Evolutionary conservation across 2,113 vertebrate species (phyloP).

Genomic region (Cichladusa arquata): DNA sequence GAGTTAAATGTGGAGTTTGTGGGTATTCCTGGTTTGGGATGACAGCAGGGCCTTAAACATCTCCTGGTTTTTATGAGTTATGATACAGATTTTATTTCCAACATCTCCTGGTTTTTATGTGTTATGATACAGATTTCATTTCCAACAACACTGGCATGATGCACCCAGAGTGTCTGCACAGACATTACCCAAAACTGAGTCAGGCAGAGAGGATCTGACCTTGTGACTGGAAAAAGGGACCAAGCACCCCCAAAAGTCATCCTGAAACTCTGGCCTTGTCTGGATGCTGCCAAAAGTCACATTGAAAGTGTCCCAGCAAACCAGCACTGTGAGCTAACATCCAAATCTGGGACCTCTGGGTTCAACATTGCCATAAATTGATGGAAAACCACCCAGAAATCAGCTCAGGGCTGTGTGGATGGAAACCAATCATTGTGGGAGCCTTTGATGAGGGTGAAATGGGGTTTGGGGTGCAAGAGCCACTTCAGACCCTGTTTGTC

Average conservation of each 20-base stretch:
- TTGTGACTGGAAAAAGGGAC: not conserved
- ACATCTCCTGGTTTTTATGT: not conserved
- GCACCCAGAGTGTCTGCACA: not conserved
- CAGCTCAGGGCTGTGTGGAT: not conserved
- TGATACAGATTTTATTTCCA: not conserved
- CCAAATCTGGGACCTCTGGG: not conserved
- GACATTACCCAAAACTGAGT: not conserved
- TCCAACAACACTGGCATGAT: not conserved
- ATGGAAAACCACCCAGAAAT: not conserved
- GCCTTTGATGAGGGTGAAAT: not conserved
- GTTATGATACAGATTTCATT: not conserved
- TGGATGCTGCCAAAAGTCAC: not conserved
- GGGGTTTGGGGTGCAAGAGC: not conserved
- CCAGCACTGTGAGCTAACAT: rapidly evolving
- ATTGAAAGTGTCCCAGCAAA: not conserved
- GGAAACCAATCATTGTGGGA: rapidly evolving
- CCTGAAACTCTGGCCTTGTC: not conserved
- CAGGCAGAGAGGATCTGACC: not conserved
- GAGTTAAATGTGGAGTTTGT: not conserved
- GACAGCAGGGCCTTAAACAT: not conserved
- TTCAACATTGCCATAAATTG: not conserved
- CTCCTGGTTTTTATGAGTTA: not conserved
- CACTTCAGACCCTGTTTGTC: not conserved
- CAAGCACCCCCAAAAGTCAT: not conserved
- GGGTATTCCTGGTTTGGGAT: not conserved